Evolutionary conservation across 37 sponge, comb jelly and placozoan species (phyloP), one percentile per base, ranked within the genome.

Genomic region (Petrosia ficiformis): DNA sequence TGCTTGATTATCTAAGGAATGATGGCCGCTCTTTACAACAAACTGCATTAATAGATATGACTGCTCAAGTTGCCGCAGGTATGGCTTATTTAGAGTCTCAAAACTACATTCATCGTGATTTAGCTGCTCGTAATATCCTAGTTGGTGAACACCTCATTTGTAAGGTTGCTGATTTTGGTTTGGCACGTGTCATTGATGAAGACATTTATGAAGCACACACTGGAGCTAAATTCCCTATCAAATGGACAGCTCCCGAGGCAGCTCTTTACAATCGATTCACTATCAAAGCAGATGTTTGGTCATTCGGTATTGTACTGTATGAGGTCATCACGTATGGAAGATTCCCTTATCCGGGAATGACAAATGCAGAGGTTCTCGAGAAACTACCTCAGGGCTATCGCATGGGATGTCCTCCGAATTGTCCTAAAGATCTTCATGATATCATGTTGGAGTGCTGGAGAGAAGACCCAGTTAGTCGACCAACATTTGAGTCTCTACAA

Each of bases 211-310:
- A 86, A 52, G 94, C 94, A 31, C 87, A 93, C 76, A 87, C 91
- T 42, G 97, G 94, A 65, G 94, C 97, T 26, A 94, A 92, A 80
- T 95, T 98, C 87, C 99, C 99, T 70, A 97, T 97, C 81, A 97
- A 97, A 68, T 97, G 98, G 98, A 97, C 98, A 5, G 98, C 98
- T 4, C 96, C 99, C 11, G 99, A 98, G 64, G 99, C 99, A 33
- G 93, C 94, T 14, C 70, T 93, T 57, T 96, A 93, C 80, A 96
- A 84, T 75, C 58, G 97, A 37, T 98, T 98, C 82, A 90, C 96
- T 57, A 98, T 95, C 56, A 97, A 97, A 68, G 94, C 98, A 11
- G 98, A 97, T 43, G 98, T 97, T 26, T 97, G 98, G 98, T 92
- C 94, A 10, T 98, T 90, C 76, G 99, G 99, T 8, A 85, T 98